Conservation (phyloP, 2,797 vertebrate species). For the Alfaro cultratus region DNA sequence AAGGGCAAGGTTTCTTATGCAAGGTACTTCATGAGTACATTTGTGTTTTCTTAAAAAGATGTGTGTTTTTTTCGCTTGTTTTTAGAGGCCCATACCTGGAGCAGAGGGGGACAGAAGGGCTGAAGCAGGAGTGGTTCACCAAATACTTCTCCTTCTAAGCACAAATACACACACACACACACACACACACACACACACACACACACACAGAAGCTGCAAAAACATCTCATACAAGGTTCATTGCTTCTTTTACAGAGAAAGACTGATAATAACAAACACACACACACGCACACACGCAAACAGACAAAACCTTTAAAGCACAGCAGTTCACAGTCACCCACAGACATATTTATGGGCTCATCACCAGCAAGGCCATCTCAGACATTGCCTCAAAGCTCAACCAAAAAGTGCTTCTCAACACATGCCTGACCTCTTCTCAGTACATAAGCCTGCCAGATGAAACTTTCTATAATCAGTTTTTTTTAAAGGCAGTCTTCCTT, state of each 20-base stretch:
- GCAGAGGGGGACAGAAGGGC: slow-evolving; percentile 82
- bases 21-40: not conserved
- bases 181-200: slow-evolving; percentile 1
- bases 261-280: slow-evolving; percentile 45
- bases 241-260: slow-evolving; percentile 63
- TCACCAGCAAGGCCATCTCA: slow-evolving; percentile 80
- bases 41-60: slow-evolving; percentile 8
- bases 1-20: not conserved
- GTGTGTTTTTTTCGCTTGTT: slow-evolving; percentile 32
- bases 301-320: slow-evolving; percentile 19
- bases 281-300: slow-evolving; percentile 3
- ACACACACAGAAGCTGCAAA: slow-evolving; percentile 49
- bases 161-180: slow-evolving; percentile 44
- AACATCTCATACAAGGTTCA: slow-evolving; percentile 65
- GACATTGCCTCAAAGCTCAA: slow-evolving; percentile 82
- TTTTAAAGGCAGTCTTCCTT: slow-evolving; percentile 73
- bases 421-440: slow-evolving; percentile 77
- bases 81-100: slow-evolving; percentile 74
- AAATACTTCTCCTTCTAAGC: slow-evolving; percentile 97
- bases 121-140: slow-evolving; percentile 95
- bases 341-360: slow-evolving; percentile 62
- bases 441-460: slow-evolving; percentile 68
- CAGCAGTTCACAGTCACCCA: slow-evolving; percentile 18
- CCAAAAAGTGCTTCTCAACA: slow-evolving; percentile 83
- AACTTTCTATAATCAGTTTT: slow-evolving; percentile 44